Base-by-base conservation (phyloP, 2,888 invertebrate species). In the Amphipyra berbera region DNA sequence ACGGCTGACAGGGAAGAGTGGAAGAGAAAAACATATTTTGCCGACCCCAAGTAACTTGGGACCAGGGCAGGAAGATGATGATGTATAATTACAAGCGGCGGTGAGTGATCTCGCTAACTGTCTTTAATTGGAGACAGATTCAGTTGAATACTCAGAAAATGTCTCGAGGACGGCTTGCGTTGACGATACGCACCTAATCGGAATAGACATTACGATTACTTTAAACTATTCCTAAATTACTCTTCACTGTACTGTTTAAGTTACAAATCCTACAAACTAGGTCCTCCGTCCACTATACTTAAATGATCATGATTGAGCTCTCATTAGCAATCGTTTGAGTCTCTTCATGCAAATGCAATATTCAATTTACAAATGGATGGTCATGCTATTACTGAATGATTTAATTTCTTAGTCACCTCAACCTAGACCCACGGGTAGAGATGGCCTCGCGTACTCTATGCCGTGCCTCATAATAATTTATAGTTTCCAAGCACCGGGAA, bases 121-220 rank as follows among this genome's bases (percentile, higher is more conserved):
- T 75, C 50, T 49, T 52, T 62, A 73, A 77, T 77, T 77, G 59
- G 65, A 49, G 45, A 63, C 75, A 68, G 75, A 53, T 65, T 62
- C 66, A 66, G 61, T 64, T 49, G 60, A 72, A 50, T 71, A 64
- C 59, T 55, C 57, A 46, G 54, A 52, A 68, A 73, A 61, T 60
- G 48, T 57, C 48, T 64, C 67, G 63, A 63, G 58, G 64, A 62
- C 66, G 42, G 59, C 46, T 63, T 61, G 44, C 59, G 52, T 59
- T 72, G 55, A 62, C 56, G 61, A 52, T 70, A 44, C 50, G 45
- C 57, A 70, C n/a, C 37, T 58, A 49, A 61, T 54, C 35, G 47
- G 12, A 53, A 50, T 57, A 15, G 27, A 42, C 38, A 46, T 30
- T 37, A 30, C 14, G 55, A 40, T 21, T 37, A 27, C 45, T 40